Base-by-base conservation (phyloP, 2,888 invertebrate species). In the Beris morrisii region DNA sequence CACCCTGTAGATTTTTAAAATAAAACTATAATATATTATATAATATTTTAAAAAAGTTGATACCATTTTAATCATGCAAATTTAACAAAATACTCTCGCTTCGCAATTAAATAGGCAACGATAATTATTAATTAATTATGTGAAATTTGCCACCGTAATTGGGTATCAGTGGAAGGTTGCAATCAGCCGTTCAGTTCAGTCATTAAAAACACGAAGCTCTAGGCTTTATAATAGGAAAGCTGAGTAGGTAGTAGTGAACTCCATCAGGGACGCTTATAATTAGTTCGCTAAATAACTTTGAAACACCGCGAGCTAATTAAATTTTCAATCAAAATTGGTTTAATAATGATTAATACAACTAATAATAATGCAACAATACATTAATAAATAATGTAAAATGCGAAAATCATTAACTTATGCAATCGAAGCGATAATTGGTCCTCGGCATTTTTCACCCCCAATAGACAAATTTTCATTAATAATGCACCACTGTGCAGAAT, bases 301-400 rank as follows among this genome's bases (percentile, higher is more conserved):
- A 65, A 65, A 54, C 61, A 68, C 67, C 48, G 45, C 54, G 30
- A 61, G 61, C 67, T 68, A 68, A 68, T 68, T 68, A 68, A 65
- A 68, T 65, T 68, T 68, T 65, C 57, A 68, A 65, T 68, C 65
- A 65, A 46, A 68, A 68, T 68, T 52, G 59, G 67, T 65, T 68
- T 68, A 68, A 68, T 68, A 65, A 68, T 65, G 65, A 46, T 67
- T 64, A 67, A 67, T 48, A 58, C 46, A 38, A 38, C 9, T 38
- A 38, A 38, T 38, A 38, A 38, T 38, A 38, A 38, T 38, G 38
- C 38, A 38, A 38, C 9, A 38, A 38, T 22, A 22, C 38, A 38
- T 38, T 38, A 38, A 22, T 22, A 22, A 22, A 22, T 22, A 7
- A 38, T 38, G 38, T 9, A 38, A 38, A 38, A 38, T 38, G 9